These are phyloP conservation scores for Onychomys leucogaster DNA, from an alignment of 2,797 vertebrate species.

Conservation along the genomic window DNA sequence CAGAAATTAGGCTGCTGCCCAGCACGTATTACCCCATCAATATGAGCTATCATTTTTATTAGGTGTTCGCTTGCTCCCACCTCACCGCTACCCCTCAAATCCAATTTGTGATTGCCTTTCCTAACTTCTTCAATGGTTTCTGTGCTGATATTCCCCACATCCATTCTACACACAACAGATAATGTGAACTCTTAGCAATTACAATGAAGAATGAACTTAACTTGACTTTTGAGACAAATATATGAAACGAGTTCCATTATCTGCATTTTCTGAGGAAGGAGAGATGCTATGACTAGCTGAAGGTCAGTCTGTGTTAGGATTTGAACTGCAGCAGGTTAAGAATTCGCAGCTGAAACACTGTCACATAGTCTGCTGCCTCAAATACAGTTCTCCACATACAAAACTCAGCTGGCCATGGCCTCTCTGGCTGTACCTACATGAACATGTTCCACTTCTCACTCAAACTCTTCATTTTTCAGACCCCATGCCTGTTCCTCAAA, in stretches of 20 bases:
- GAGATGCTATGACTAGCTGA: constrained; percentile 8
- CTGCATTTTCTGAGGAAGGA: constrained; percentile 20
- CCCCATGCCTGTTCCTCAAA: background rate
- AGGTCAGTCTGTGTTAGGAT: background rate
- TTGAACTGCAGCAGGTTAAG: background rate
- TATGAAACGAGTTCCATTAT: background rate
- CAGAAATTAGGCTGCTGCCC: background rate
- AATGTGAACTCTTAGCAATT: background rate
- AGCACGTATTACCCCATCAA: background rate
- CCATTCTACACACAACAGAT: background rate
- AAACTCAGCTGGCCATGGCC: background rate
- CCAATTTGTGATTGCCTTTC: background rate
- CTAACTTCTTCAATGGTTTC: background rate
- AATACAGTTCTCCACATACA: background rate
- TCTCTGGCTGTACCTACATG: background rate
- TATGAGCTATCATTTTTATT: background rate
- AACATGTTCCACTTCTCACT: background rate
- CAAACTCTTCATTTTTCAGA: background rate
- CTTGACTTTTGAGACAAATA: background rate
- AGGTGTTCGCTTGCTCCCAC: background rate
- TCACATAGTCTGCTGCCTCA: too few relatives aligned
- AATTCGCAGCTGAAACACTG: background rate
- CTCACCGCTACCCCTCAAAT: background rate
- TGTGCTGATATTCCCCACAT: background rate
- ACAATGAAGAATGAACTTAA: background rate